Base-by-base conservation (phyloP, 2,113 vertebrate genomes). In the Cephalopholis sonnerati region DNA sequence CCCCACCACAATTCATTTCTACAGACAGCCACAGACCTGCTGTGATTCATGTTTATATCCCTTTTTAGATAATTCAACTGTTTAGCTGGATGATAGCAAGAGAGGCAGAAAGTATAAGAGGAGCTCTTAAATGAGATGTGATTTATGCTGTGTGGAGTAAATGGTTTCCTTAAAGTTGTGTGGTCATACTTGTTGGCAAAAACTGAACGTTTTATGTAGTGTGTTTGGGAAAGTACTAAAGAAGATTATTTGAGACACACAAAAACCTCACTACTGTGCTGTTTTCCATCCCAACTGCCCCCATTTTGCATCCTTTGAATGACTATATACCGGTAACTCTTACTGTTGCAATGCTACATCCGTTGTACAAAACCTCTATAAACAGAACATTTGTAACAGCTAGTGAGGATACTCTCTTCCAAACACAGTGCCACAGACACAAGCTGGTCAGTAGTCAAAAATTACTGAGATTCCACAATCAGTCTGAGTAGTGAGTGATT, bases 41-140 rank as follows among this genome's bases (percentile, higher is more conserved):
- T 62, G 66, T 91, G 89, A 93, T 91, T 92, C 84, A 92, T 92
- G 83, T 70, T 86, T 61, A 82, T 81, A 64, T 81, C 61, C 75
- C 87, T 88, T 86, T 36, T 90, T 64, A 86, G 81, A 86, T 87
- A 91, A 80, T 91, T 68, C 41, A 55, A 67, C 68, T 79, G 63
- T 64, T 77, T 57, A 53, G 69, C 59, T 66, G 68, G 62, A 78
- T 16, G 65, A 78, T 16, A 84, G 66, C 17, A 13, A 27, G 57
- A 66, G 55, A n/a, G 36, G 20, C 22, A 46, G 39, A 27, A 48
- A 8, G 57, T 65, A 59, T 29, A 58, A 53, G 39, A 79, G 77
- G 24, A 69, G 25, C 48, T 74, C 53, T 67, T 71, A 82, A 83
- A 80, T 70, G 69, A 81, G 66, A 71, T 51, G 5, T 77, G 82